A percentile compares a stretch with the other conserved stretches of the same genome.
phyloP scores from a whole-genome alignment of 2,888 invertebrate genomes.

The Sipha maydis region DNA sequence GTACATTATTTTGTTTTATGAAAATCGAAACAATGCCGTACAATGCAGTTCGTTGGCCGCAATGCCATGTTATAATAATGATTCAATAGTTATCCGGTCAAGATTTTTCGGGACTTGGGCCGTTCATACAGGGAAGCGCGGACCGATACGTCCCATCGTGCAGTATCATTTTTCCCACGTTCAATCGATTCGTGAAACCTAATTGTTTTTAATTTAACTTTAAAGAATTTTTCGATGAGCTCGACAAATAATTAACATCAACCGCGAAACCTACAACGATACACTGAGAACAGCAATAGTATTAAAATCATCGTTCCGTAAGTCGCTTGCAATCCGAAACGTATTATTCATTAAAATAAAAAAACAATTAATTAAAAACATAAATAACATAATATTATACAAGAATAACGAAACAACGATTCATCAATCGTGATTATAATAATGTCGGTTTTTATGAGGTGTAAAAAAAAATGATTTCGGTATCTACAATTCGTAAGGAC shows the following conservation, averaged over 20 bases:
- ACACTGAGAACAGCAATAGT: neutral
- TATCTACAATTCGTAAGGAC: neutral
- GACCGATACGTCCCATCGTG: neutral
- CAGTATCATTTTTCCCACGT: slow-evolving; percentile 20
- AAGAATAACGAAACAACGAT: too few relatives aligned
- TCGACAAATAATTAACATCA: neutral
- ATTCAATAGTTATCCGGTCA: neutral
- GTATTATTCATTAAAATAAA: neutral
- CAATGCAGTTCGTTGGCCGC: neutral
- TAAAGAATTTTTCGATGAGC: neutral
- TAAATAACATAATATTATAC: neutral
- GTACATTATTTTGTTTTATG: neutral
- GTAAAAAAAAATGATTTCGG: too few relatives aligned
- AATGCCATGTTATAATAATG: neutral
- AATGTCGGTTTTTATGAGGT: too few relatives aligned
- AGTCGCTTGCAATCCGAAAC: neutral
- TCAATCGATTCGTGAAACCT: slow-evolving; percentile 33
- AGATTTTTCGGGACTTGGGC: neutral
- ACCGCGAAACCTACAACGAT: neutral
- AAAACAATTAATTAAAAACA: neutral
- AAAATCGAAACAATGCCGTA: neutral
- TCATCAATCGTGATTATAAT: too few relatives aligned
- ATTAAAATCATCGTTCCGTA: neutral
- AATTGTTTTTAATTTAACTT: neutral
- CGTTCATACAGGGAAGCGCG: neutral